Evolutionary conservation across 2,113 vertebrate genomes (phyloP).

Genomic region (Ciconia stormi): DNA sequence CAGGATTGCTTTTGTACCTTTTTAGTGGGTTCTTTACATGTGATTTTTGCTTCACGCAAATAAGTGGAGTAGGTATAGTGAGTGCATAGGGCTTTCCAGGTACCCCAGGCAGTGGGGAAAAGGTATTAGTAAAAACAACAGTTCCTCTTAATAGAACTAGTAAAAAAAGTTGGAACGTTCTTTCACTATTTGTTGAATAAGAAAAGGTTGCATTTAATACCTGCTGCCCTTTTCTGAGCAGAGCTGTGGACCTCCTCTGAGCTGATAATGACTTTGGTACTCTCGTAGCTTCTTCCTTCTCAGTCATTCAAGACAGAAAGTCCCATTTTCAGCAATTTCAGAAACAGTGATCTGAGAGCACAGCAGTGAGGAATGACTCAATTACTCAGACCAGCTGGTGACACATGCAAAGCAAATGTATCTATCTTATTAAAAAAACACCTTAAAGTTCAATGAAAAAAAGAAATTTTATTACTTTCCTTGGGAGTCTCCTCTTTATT

Average conservation of each 20-base stretch:
- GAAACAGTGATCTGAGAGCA: neutral
- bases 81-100: neutral
- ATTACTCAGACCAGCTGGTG: neutral
- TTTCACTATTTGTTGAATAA: neutral
- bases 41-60: neutral
- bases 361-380: neutral
- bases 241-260: neutral
- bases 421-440: neutral
- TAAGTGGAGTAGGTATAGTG: neutral
- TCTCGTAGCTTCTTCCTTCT: neutral
- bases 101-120: neutral
- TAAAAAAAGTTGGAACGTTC: neutral
- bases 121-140: neutral
- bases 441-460: neutral
- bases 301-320: neutral
- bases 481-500: neutral
- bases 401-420: neutral
- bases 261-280: neutral
- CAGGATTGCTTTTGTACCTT: neutral
- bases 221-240: neutral
- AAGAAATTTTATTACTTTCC: neutral
- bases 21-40: neutral
- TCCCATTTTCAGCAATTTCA: conserved; percentile 2
- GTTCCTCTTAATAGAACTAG: neutral
- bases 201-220: neutral